A percentile compares a stretch with the other conserved stretches of the same genome.
phyloP scores from a whole-genome alignment of 2,888 invertebrate genomes.

The Calameuta filiformis region DNA sequence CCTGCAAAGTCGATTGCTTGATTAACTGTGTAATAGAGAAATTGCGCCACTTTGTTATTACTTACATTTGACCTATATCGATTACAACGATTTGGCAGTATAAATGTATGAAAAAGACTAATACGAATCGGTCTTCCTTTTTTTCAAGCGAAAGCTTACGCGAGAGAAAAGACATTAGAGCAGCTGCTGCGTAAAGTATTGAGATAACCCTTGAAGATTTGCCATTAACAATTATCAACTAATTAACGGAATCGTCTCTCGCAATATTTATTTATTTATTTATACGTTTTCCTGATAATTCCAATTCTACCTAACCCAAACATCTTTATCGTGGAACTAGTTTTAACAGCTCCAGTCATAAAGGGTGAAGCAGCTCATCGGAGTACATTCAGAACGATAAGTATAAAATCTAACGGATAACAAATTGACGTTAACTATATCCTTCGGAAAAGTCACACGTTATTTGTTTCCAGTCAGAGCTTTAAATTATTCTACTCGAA shows the following conservation, averaged over 20 bases:
- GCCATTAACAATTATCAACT: neutral
- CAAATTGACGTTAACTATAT: neutral
- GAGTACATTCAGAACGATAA: neutral
- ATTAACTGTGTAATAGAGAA: neutral
- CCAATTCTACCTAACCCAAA: neutral
- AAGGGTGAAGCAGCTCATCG: neutral
- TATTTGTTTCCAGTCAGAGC: neutral
- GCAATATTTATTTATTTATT: neutral
- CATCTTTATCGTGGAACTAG: neutral
- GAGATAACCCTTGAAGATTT: neutral
- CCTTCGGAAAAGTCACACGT: neutral
- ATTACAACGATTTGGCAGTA: neutral
- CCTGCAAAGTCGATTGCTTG: neutral
- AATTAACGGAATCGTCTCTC: neutral
- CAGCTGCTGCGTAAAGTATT: neutral
- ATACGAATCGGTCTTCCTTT: neutral
- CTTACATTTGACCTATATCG: neutral
- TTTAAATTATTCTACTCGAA: too few species aligned
- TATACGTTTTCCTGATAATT: neutral
- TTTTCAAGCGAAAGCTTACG: neutral
- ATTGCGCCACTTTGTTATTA: neutral
- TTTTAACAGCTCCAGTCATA: neutral
- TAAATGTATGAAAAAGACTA: neutral
- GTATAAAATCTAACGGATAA: neutral
- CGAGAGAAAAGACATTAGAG: neutral